phyloP scores from a whole-genome alignment of 2,113 vertebrate species.

The Camelus dromedarius region DNA sequence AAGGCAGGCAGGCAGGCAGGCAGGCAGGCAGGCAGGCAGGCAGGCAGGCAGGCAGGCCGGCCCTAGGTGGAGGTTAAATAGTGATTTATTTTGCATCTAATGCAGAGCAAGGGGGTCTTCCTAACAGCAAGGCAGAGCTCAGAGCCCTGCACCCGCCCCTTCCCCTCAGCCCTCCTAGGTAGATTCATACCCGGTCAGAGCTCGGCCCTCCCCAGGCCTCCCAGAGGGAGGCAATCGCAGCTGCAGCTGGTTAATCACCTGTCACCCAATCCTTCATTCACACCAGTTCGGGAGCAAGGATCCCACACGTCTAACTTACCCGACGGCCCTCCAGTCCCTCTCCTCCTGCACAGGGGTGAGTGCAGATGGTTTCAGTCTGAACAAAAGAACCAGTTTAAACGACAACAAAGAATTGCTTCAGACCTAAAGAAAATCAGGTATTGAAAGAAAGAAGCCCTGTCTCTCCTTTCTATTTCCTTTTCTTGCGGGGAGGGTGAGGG shows the following conservation, averaged over 20 bases:
- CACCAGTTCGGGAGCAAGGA: neutral
- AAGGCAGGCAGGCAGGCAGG: too few relatives aligned
- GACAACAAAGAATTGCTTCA: constrained; percentile 74
- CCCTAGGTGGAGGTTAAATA: too few relatives aligned
- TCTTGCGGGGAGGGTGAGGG: neutral
- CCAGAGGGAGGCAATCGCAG: neutral
- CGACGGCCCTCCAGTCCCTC: neutral
- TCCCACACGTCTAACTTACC: constrained; percentile 70
- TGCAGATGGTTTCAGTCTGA: constrained; percentile 14
- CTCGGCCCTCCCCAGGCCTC: too few relatives aligned
- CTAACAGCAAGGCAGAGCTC: neutral
- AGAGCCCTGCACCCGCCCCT: neutral
- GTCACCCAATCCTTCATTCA: constrained; percentile 64
- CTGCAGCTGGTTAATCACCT: constrained; percentile 52
- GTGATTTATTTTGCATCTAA: neutral
- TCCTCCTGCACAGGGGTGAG: neutral
- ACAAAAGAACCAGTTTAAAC: constrained; percentile 70
- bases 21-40: neutral
- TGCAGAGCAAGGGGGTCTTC: neutral
- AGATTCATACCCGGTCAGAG: neutral
- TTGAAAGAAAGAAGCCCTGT: constrained; percentile 42
- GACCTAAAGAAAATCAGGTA: constrained; percentile 47
- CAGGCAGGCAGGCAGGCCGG: neutral
- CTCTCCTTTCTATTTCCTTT: constrained; percentile 59
- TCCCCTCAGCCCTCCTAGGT: neutral